These are phyloP conservation scores for Trissoscelio sp. DNA, from an alignment of 2,888 invertebrate genomes.

Conservation along the genomic window DNA sequence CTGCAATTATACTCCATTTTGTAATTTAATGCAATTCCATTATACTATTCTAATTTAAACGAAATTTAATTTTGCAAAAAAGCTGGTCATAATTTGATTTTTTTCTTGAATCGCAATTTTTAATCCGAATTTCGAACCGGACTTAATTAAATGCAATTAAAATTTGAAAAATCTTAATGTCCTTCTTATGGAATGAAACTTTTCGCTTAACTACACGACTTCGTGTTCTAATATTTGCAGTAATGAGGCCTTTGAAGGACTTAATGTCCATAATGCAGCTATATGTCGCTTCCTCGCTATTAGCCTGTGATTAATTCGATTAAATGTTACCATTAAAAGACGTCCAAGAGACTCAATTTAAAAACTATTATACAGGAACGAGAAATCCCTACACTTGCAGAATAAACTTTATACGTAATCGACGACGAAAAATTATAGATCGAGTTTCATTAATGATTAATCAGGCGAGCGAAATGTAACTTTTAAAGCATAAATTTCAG, in stretches of 20 bases:
- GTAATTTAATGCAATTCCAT: too few species aligned
- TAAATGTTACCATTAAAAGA: constrained; percentile 32
- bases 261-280: constrained; percentile 52
- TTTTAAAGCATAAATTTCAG: too few species aligned
- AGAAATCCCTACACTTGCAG: neutral
- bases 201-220: neutral
- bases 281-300: constrained; percentile 37
- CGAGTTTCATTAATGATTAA: too few species aligned
- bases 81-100: too few species aligned
- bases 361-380: constrained; percentile 1
- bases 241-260: constrained; percentile 50
- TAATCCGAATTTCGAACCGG: too few species aligned
- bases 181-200: constrained; percentile 6
- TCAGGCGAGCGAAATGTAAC: too few species aligned
- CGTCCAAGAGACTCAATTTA: constrained; percentile 21
- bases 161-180: neutral
- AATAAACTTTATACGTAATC: neutral
- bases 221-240: constrained; percentile 26
- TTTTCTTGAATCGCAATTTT: too few species aligned
- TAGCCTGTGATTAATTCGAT: constrained; percentile 45
- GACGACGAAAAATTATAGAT: too few species aligned
- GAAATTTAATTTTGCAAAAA: too few species aligned
- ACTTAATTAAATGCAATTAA: too few species aligned
- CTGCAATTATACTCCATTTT: too few species aligned
- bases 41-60: too few species aligned